These are phyloP conservation scores for Lysiphlebus fabarum DNA, from an alignment of 1,140 invertebrate species.

Conservation along the genomic window DNA sequence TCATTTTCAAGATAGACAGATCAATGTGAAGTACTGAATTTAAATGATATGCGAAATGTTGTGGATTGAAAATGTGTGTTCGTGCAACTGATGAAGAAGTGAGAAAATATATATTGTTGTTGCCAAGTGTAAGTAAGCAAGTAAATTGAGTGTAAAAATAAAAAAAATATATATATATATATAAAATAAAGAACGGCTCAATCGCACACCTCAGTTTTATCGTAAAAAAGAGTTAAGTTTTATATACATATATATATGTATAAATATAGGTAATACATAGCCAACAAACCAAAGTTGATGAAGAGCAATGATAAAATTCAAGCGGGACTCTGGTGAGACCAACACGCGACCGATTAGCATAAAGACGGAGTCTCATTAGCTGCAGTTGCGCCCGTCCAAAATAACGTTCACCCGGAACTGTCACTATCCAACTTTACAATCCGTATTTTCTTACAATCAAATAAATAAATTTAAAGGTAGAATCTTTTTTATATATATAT, in stretches of 20 bases:
- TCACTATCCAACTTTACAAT: neutral
- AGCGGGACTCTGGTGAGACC: slow-evolving; percentile 23
- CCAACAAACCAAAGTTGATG: slow-evolving; percentile 36
- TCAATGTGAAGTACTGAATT: no score
- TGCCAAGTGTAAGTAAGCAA: neutral
- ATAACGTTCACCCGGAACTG: slow-evolving; percentile 37
- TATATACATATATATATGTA: no score
- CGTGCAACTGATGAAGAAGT: no score
- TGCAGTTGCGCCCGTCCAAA: slow-evolving; percentile 31
- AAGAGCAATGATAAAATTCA: slow-evolving; percentile 43
- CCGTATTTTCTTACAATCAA: no score
- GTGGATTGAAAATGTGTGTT: neutral
- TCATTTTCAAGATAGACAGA: no score
- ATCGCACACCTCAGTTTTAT: slow-evolving; percentile 25
- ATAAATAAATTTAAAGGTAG: no score
- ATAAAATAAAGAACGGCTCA: slow-evolving; percentile 35
- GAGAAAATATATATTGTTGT: no score
- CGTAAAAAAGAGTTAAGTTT: no score
- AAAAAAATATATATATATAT: neutral
- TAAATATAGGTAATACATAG: no score
- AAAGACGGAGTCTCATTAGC: slow-evolving; percentile 44
- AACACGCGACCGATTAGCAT: slow-evolving; percentile 47
- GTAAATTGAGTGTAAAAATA: slow-evolving; percentile 6
- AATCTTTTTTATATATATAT: no score
- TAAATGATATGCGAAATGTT: neutral